phyloP scores from a whole-genome alignment of 2,113 vertebrate species.

The Zosterops pallidus region DNA sequence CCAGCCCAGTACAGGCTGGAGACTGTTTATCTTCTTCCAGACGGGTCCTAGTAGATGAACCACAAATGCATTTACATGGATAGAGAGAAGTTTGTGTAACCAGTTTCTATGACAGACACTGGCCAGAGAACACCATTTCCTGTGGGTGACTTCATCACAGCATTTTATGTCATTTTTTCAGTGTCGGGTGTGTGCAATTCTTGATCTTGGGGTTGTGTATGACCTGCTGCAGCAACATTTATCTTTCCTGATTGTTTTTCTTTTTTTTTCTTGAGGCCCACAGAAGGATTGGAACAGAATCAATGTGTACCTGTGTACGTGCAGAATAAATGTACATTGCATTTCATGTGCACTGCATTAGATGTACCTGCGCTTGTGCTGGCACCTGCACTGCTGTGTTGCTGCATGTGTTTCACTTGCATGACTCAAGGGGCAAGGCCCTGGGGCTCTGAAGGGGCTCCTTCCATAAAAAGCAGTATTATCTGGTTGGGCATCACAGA shows the following conservation, averaged over 20 bases:
- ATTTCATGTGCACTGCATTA: not conserved
- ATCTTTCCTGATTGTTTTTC: not conserved
- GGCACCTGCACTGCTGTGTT: not conserved
- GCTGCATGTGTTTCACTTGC: not conserved
- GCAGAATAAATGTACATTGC: not conserved
- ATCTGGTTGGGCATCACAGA: not conserved
- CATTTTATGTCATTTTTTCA: not conserved
- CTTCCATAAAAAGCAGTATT: not conserved
- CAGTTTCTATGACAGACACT: not conserved
- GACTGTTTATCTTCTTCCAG: not conserved
- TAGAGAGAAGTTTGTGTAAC: not conserved
- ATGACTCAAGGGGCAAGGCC: not conserved
- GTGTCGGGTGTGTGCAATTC: not conserved
- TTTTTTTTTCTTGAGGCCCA: not conserved
- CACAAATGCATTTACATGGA: not conserved
- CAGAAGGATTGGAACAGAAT: not conserved
- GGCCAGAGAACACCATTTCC: not conserved
- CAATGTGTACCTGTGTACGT: accelerated
- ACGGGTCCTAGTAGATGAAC: not conserved
- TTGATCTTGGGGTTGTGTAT: not conserved
- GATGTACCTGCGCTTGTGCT: accelerated
- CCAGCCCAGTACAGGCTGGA: not conserved
- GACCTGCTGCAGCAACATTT: not conserved
- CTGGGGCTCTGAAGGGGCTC: not conserved
- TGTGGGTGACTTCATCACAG: not conserved